These are phyloP conservation scores for Lacanobia oleracea DNA, from an alignment of 2,888 invertebrate genomes.

Conservation along the genomic window DNA sequence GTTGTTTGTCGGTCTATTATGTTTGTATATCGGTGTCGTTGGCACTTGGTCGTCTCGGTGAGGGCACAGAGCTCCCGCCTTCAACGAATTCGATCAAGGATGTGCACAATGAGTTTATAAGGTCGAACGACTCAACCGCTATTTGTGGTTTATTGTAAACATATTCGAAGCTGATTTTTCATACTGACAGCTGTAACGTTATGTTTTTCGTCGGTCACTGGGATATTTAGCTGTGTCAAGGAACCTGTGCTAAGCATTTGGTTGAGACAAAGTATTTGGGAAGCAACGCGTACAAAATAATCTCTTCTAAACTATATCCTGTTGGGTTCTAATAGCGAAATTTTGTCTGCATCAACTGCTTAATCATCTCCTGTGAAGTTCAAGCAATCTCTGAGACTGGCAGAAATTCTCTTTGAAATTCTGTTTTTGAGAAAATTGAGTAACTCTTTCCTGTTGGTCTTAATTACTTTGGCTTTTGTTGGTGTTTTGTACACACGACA, in stretches of 20 bases:
- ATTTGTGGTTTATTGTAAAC: constrained; percentile 59
- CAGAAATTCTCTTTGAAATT: no score
- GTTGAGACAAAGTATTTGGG: not conserved
- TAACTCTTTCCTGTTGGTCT: no score
- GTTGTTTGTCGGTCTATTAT: constrained; percentile 5
- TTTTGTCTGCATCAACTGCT: not conserved
- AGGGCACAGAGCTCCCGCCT: constrained; percentile 67
- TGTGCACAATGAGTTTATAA: constrained; percentile 77
- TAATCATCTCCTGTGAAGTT: not conserved
- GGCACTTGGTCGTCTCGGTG: constrained; percentile 52
- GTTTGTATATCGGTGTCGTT: constrained; percentile 60
- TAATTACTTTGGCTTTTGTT: no score
- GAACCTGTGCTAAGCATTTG: not conserved
- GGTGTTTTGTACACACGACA: not conserved
- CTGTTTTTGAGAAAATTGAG: no score
- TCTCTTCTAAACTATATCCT: not conserved
- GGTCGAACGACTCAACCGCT: constrained; percentile 73
- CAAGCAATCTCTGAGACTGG: no score
- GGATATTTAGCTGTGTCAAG: not conserved
- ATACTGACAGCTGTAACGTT: constrained; percentile 1
- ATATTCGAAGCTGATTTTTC: constrained; percentile 48
- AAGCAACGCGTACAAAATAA: not conserved
- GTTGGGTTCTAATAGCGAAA: no score
- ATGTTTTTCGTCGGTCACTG: constrained; percentile 7
- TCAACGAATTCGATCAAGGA: constrained; percentile 79